Percentiles rank a stretch among this genome's conserved stretches.
These are phyloP conservation scores for Atlantisia rogersi DNA, from an alignment of 2,113 vertebrate species.

Conservation along the genomic window DNA sequence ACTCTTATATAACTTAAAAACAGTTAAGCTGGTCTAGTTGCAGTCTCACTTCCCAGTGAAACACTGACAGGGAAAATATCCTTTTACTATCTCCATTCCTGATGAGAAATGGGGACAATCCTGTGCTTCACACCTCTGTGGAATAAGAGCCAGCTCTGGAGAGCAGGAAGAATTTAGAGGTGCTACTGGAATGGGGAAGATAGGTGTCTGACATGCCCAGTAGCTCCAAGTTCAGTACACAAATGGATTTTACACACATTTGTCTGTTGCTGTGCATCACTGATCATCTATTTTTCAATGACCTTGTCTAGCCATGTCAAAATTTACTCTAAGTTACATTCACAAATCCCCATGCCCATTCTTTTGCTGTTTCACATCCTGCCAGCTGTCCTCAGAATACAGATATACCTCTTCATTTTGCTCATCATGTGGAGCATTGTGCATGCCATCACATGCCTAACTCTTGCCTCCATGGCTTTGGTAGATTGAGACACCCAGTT, in stretches of 20 bases:
- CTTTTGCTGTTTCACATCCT: neutral
- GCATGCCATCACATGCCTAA: neutral
- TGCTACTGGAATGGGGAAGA: neutral
- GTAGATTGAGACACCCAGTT: neutral
- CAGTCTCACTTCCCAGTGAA: neutral
- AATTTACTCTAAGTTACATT: neutral
- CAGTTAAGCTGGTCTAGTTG: neutral
- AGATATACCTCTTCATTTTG: neutral
- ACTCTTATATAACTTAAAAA: neutral
- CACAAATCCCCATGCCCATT: neutral
- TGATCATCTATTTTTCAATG: neutral
- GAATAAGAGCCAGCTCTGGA: neutral
- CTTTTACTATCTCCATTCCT: neutral
- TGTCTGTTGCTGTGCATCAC: neutral
- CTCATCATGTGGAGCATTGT: neutral
- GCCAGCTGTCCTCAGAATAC: neutral
- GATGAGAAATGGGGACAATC: neutral
- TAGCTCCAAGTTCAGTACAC: neutral
- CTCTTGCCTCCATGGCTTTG: neutral
- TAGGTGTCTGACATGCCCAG: neutral
- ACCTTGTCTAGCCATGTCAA: neutral
- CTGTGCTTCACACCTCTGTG: neutral
- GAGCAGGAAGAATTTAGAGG: neutral
- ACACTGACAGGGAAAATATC: neutral
- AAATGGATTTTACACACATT: neutral